phyloP scores from a whole-genome alignment of 2,113 vertebrate species.

The Sturnira hondurensis region DNA sequence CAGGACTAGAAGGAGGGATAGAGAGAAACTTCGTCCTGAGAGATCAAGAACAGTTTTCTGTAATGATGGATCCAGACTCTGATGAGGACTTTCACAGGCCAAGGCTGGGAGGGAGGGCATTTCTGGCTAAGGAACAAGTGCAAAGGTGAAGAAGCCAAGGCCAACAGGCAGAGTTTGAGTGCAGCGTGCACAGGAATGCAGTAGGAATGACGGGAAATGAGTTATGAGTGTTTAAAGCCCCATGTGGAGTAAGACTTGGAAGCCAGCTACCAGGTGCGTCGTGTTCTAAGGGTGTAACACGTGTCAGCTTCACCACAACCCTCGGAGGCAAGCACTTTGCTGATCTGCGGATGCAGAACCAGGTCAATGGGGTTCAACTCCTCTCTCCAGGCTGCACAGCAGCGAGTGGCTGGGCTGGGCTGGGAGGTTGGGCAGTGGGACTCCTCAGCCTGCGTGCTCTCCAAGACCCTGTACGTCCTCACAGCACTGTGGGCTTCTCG shows the following conservation, averaged over 20 bases:
- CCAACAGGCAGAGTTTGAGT: neutral
- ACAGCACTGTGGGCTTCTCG: fast-evolving
- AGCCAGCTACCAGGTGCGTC: neutral
- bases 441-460: neutral
- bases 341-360: neutral
- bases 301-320: neutral
- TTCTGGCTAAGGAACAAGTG: neutral
- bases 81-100: neutral
- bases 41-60: neutral
- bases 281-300: neutral
- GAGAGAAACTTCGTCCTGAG: neutral
- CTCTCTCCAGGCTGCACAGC: neutral
- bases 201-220: neutral
- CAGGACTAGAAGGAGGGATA: neutral
- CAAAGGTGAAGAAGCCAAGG: neutral
- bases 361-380: neutral
- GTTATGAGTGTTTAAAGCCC: neutral
- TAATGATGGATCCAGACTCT: neutral
- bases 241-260: neutral
- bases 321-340: neutral
- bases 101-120: neutral
- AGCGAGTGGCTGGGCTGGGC: neutral
- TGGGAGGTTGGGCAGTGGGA: neutral
- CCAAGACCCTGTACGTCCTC: neutral
- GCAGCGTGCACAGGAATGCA: neutral